Conservation (phyloP, 1,140 invertebrate genomes). For the Lasioglossum albipes region DNA sequence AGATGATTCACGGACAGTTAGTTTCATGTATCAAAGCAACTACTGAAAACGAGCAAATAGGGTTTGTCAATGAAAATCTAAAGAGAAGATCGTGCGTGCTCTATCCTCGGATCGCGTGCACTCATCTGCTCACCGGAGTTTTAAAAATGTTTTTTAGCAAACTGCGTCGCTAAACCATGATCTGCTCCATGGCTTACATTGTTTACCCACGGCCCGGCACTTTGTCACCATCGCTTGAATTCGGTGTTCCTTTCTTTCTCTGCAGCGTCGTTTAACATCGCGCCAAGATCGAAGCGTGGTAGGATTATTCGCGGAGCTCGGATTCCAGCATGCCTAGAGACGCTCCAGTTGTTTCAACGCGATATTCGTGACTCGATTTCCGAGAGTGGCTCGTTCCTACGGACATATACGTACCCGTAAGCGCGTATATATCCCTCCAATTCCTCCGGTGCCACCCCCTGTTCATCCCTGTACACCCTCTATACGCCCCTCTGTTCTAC, state of each 20-base stretch:
- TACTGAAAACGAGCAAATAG: too few species aligned
- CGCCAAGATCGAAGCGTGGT: conserved; percentile 67
- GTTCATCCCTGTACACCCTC: too few species aligned
- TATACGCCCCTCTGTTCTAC: too few species aligned
- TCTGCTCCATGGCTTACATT: conserved; percentile 24
- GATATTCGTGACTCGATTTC: conserved; percentile 77
- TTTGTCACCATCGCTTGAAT: conserved; percentile 45
- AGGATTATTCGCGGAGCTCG: conserved; percentile 71
- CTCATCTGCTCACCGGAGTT: too few species aligned
- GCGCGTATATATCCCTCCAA: conserved; percentile 38
- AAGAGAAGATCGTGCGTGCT: too few species aligned
- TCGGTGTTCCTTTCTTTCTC: conserved; percentile 41
- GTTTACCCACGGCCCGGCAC: conserved; percentile 15
- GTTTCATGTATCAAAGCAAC: too few species aligned
- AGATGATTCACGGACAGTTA: too few species aligned
- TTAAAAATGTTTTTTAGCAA: neutral
- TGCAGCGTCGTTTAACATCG: conserved; percentile 60
- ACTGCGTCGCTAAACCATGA: neutral
- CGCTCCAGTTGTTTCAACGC: conserved; percentile 73
- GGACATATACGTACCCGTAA: conserved; percentile 24
- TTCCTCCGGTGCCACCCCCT: conserved; percentile 3
- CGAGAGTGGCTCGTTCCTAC: conserved; percentile 63
- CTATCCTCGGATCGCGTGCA: too few species aligned
- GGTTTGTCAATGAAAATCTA: too few species aligned
- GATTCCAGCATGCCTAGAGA: conserved; percentile 66